phyloP scores from a whole-genome alignment of 2,113 vertebrate genomes.

The Melanerpes aurifrons region DNA sequence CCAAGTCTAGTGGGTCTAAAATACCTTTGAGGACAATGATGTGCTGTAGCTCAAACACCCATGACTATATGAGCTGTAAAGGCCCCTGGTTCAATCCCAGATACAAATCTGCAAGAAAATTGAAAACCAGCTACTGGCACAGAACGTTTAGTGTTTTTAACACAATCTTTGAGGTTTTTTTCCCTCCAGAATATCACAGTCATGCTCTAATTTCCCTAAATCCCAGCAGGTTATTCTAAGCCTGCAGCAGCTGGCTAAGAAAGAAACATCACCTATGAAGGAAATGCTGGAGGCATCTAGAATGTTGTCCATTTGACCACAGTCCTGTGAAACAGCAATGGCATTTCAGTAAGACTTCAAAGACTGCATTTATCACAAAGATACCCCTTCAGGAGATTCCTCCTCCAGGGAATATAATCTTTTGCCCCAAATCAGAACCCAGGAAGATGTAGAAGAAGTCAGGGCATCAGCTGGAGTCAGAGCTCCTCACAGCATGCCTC shows the following conservation, averaged over 20 bases:
- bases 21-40: not conserved
- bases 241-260: not conserved
- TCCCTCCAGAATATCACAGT: not conserved
- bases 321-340: not conserved
- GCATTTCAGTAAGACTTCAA: not conserved
- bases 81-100: not conserved
- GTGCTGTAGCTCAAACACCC: not conserved
- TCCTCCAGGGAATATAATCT: not conserved
- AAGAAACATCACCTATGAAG: not conserved
- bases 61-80: not conserved
- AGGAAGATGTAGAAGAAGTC: not conserved
- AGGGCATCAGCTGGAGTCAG: not conserved
- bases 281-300: not conserved
- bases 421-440: not conserved
- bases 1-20: not conserved
- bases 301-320: fast-evolving
- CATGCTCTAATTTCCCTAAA: not conserved
- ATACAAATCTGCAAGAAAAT: not conserved
- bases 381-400: not conserved
- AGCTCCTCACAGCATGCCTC: not conserved
- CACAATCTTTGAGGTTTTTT: not conserved
- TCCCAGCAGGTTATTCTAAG: not conserved
- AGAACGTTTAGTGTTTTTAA: not conserved
- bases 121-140: not conserved
- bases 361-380: not conserved